A percentile compares a stretch with the other conserved stretches of the same genome.
These are phyloP conservation scores for Solenopsis fugax DNA, from an alignment of 1,140 invertebrate genomes.

Conservation along the genomic window DNA sequence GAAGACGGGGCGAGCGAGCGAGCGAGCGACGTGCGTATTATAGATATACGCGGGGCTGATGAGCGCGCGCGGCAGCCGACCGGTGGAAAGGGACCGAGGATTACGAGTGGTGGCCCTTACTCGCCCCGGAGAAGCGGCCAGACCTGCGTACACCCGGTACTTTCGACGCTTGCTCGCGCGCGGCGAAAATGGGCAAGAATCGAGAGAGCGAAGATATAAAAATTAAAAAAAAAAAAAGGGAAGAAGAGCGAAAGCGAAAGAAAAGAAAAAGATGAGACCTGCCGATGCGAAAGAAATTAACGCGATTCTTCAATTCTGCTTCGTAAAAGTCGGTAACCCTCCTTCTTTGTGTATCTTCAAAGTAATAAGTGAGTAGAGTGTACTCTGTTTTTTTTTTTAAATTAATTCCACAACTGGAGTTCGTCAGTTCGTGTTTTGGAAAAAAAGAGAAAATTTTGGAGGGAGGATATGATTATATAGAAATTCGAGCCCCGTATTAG, in stretches of 20 bases:
- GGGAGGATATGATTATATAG: not conserved
- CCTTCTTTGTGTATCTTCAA: not conserved
- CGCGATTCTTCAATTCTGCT: slow-evolving; percentile 18
- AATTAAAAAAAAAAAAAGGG: too few species aligned
- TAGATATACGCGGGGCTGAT: slow-evolving; percentile 65
- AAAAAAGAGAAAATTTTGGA: not conserved
- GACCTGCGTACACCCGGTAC: slow-evolving; percentile 50
- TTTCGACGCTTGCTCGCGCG: slow-evolving; percentile 28
- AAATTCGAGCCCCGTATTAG: too few species aligned
- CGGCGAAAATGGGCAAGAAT: not conserved
- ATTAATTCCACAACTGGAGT: not conserved
- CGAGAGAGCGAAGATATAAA: not conserved
- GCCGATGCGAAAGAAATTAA: slow-evolving; percentile 31
- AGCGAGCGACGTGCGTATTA: slow-evolving; percentile 54
- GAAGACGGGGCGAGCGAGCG: slow-evolving; percentile 38
- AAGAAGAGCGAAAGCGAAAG: not conserved
- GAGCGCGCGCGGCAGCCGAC: slow-evolving; percentile 61
- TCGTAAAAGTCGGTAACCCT: not conserved
- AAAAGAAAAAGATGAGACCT: not conserved
- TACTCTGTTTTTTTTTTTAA: not conserved
- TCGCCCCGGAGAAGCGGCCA: slow-evolving; percentile 36
- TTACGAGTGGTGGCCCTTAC: slow-evolving; percentile 73
- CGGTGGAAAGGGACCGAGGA: slow-evolving; percentile 69
- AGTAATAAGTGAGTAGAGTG: not conserved
- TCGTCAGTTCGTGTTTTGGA: not conserved